Evolutionary conservation across 2,797 vertebrate genomes (phyloP).

Genomic region (Lophotriccus pileatus): DNA sequence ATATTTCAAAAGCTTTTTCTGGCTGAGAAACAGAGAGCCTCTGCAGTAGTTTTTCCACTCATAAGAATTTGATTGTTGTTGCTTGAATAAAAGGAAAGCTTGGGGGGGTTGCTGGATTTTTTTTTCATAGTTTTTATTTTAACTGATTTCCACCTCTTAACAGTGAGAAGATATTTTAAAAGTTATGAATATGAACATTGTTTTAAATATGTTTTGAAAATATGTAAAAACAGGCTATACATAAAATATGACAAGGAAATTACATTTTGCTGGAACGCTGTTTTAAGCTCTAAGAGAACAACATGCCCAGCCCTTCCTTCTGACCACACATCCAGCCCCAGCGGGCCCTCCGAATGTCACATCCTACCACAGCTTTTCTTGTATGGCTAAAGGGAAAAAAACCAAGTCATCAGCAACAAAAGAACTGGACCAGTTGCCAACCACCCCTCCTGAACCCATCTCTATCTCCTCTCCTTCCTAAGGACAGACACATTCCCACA

Average conservation of each 20-base stretch:
- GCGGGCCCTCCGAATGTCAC: background rate
- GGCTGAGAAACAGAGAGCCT: constrained; percentile 39
- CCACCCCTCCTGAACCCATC: background rate
- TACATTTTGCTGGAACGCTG: background rate
- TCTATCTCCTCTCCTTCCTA: background rate
- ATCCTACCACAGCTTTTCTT: background rate
- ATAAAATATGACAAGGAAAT: constrained; percentile 62
- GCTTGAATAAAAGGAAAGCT: constrained; percentile 56
- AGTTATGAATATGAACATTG: constrained; percentile 69
- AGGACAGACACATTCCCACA: background rate
- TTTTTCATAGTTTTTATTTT: background rate
- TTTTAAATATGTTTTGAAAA: constrained; percentile 75
- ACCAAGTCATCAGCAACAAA: background rate
- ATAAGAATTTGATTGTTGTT: constrained; percentile 32
- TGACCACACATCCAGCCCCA: background rate
- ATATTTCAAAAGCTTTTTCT: constrained; percentile 54
- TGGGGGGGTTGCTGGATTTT: background rate
- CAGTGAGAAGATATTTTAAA: constrained; percentile 61
- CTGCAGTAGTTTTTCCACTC: constrained; percentile 25
- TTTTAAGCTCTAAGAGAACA: background rate
- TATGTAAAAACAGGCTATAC: constrained; percentile 27
- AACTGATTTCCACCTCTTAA: constrained; percentile 60
- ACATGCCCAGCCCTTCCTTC: background rate
- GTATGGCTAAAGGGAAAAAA: background rate
- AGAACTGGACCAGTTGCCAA: background rate